These are phyloP conservation scores for Alfaro cultratus DNA, from an alignment of 2,797 vertebrate genomes.

Conservation along the genomic window DNA sequence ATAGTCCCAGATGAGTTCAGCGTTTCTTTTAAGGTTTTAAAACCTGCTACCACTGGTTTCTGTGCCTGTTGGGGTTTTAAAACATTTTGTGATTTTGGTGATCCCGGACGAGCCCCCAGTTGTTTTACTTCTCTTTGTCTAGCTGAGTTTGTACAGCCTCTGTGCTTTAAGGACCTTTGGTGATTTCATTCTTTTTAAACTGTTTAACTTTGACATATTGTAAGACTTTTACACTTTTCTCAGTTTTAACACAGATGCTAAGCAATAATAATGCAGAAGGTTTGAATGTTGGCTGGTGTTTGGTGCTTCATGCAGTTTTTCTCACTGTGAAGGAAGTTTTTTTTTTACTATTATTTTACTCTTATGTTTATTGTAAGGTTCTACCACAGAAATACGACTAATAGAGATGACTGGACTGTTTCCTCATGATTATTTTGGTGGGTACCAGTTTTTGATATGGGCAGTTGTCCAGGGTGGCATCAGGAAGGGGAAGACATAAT, in stretches of 20 bases:
- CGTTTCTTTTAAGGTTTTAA: background rate
- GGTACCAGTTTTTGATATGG: no score
- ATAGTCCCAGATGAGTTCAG: background rate
- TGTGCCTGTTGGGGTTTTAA: constrained; percentile 5
- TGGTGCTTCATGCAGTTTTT: background rate
- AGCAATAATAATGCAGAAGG: constrained; percentile 45
- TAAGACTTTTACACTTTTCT: constrained; percentile 24
- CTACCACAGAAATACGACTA: constrained; percentile 18
- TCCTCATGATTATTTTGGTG: background rate
- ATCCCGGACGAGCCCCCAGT: background rate
- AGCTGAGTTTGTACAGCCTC: background rate
- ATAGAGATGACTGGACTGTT: constrained; percentile 10
- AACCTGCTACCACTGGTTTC: background rate
- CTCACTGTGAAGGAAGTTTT: constrained; percentile 19
- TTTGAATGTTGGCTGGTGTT: constrained; percentile 25
- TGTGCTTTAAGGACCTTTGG: constrained; percentile 33
- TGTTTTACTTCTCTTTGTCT: background rate
- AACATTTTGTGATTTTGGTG: background rate
- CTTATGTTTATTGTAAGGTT: constrained; percentile 11
- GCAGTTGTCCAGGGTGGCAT: no score
- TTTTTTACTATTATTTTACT: background rate
- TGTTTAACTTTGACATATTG: constrained; percentile 44
- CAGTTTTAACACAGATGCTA: constrained; percentile 47
- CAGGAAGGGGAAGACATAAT: no score
- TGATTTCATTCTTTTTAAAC: constrained; percentile 30